Evolutionary conservation across 2,888 invertebrate species (phyloP).

Genomic region (Odontocolon sp.): DNA sequence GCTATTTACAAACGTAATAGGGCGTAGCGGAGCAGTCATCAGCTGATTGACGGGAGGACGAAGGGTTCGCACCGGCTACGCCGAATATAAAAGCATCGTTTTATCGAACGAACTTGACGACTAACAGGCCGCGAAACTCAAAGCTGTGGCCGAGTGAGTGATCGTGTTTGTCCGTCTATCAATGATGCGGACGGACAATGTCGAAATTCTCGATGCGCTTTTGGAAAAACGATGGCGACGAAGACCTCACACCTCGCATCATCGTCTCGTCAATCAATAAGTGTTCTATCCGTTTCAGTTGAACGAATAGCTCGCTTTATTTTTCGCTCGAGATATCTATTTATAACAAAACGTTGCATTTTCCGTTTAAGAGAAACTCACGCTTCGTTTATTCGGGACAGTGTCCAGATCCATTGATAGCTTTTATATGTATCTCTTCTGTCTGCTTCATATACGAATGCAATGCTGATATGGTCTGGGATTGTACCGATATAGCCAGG

Average conservation of each 20-base stretch:
- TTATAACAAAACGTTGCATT: slow-evolving; percentile 30
- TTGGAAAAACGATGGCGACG: slow-evolving; percentile 15
- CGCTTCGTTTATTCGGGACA: slow-evolving; percentile 43
- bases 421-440: too few relatives aligned
- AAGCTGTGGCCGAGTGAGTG: slow-evolving; percentile 8
- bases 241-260: slow-evolving; percentile 20
- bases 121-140: slow-evolving; percentile 28
- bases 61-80: slow-evolving; percentile 30
- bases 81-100: slow-evolving; percentile 49
- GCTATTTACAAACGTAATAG: slow-evolving; percentile 72
- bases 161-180: slow-evolving; percentile 3
- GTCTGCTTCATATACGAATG: not conserved
- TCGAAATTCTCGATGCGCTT: slow-evolving; percentile 24
- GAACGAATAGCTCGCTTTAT: not conserved
- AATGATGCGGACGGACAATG: slow-evolving; percentile 10
- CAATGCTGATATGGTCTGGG: slow-evolving; percentile 15
- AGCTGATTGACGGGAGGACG: slow-evolving; percentile 67
- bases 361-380: slow-evolving; percentile 30
- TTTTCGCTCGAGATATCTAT: slow-evolving; percentile 12
- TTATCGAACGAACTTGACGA: slow-evolving; percentile 48
- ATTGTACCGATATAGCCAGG: not conserved
- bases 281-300: slow-evolving; percentile 11
- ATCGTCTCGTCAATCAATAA: slow-evolving; percentile 30
- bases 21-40: slow-evolving; percentile 72
- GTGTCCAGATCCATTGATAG: too few relatives aligned